A percentile compares a stretch with the other conserved stretches of the same genome.
Conservation (phyloP, 2,888 invertebrate genomes). For the Lobophora halterata region DNA sequence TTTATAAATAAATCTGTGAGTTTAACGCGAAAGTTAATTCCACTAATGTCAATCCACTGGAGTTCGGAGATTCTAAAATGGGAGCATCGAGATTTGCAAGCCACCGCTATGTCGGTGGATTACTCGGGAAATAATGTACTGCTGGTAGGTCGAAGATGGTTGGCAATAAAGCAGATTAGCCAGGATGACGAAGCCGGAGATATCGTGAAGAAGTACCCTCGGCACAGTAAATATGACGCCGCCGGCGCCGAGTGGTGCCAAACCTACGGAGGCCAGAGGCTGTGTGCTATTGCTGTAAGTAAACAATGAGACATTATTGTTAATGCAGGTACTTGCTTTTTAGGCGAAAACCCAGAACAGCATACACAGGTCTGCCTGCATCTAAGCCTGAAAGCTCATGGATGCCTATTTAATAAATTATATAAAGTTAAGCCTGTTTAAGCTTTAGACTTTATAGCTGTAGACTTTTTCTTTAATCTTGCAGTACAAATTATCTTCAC, state of each 20-base stretch:
- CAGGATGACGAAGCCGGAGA: conserved; percentile 86
- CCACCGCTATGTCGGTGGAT: conserved; percentile 96
- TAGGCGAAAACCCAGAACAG: no score
- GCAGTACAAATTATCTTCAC: no score
- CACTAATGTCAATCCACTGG: conserved; percentile 75
- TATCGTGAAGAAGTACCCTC: conserved; percentile 87
- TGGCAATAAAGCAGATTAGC: conserved; percentile 87
- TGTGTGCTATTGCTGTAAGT: conserved; percentile 92
- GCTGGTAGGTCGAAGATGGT: conserved; percentile 89
- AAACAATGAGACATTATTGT: conserved; percentile 14
- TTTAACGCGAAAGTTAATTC: no score
- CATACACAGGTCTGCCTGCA: no score
- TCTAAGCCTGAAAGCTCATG: no score
- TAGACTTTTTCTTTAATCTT: no score
- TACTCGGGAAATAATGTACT: conserved; percentile 91
- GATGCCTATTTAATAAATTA: no score
- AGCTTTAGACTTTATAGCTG: no score
- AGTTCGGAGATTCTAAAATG: conserved; percentile 76
- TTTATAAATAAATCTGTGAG: no score
- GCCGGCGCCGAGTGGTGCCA: conserved; percentile 96
- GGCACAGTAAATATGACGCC: conserved; percentile 96
- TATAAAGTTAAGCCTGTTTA: no score
- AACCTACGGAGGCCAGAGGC: conserved; percentile 86
- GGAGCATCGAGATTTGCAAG: conserved; percentile 93
- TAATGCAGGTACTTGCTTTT: no score